Conservation (phyloP, 2,888 invertebrate species). For the Diplolepis rosae region DNA sequence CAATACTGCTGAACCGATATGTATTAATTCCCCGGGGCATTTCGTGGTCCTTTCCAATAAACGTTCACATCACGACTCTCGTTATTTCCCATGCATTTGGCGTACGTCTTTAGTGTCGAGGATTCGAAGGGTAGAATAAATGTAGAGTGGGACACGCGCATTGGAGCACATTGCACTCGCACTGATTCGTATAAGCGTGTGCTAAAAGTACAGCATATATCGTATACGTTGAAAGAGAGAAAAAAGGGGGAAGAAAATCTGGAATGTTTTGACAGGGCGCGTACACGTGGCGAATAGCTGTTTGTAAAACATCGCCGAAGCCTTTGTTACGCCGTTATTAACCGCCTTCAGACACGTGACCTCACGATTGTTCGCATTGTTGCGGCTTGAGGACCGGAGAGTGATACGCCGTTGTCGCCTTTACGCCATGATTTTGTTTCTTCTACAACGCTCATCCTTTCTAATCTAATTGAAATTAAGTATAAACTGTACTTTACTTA, state of each 20-base stretch:
- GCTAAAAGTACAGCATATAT: conserved; percentile 20
- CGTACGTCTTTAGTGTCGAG: conserved; percentile 30
- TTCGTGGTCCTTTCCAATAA: conserved; percentile 20
- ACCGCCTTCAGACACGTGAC: conserved; percentile 61
- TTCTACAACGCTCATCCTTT: conserved; percentile 45
- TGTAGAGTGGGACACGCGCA: conserved; percentile 34
- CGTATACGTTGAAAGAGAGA: not conserved
- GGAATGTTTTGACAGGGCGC: conserved; percentile 72
- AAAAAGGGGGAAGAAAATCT: conserved; percentile 35
- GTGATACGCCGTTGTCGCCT: conserved; percentile 57
- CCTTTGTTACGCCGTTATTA: conserved; percentile 71
- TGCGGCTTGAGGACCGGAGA: conserved; percentile 66
- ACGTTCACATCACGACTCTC: conserved; percentile 27
- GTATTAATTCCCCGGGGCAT: conserved; percentile 19
- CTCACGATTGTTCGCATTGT: conserved; percentile 64
- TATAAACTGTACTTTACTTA: not conserved
- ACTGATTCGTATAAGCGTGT: conserved; percentile 11
- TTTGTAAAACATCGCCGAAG: conserved; percentile 72
- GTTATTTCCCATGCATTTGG: conserved; percentile 44
- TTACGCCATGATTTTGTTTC: conserved; percentile 55
- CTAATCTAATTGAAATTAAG: conserved; percentile 67
- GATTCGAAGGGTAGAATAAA: conserved; percentile 34
- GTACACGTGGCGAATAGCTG: conserved; percentile 70
- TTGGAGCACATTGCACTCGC: conserved; percentile 10
- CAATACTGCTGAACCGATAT: conserved; percentile 1